Percentiles rank a stretch among this genome's conserved stretches.
Evolutionary conservation across 2,888 invertebrate species (phyloP).

Genomic region (Tenthredo scrophulariae): DNA sequence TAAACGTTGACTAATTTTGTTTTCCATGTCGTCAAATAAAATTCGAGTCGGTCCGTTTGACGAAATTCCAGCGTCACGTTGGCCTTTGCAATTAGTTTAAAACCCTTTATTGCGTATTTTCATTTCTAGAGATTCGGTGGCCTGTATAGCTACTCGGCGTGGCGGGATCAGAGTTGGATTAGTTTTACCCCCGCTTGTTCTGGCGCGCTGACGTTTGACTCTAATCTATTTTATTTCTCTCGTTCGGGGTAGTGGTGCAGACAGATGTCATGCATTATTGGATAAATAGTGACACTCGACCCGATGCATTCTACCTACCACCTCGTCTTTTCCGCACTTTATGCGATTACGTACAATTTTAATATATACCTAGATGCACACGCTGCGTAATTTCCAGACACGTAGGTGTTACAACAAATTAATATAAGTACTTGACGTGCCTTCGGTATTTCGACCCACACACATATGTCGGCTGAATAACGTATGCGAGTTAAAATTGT

Average conservation of each 20-base stretch:
- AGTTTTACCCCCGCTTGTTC: slow-evolving; percentile 13
- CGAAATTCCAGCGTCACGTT: slow-evolving; percentile 23
- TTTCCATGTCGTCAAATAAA: background rate
- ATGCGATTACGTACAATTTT: background rate
- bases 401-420: slow-evolving; percentile 7
- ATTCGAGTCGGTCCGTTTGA: background rate
- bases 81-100: slow-evolving; percentile 19
- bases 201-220: background rate
- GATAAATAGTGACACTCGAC: slow-evolving; percentile 26
- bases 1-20: slow-evolving; percentile 10
- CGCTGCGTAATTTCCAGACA: background rate
- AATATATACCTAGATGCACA: background rate
- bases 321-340: background rate
- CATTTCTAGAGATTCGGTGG: slow-evolving; percentile 19
- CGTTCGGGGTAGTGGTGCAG: background rate
- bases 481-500: background rate
- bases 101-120: slow-evolving; percentile 33
- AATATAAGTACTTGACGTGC: background rate
- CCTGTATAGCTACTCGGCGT: background rate
- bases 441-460: slow-evolving; percentile 2
- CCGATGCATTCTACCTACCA: background rate
- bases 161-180: background rate
- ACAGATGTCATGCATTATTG: slow-evolving; percentile 30
- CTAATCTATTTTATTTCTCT: background rate
- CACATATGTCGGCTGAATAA: background rate